Conservation (phyloP, 2,113 vertebrate genomes). For the Corythornis cristatus region DNA sequence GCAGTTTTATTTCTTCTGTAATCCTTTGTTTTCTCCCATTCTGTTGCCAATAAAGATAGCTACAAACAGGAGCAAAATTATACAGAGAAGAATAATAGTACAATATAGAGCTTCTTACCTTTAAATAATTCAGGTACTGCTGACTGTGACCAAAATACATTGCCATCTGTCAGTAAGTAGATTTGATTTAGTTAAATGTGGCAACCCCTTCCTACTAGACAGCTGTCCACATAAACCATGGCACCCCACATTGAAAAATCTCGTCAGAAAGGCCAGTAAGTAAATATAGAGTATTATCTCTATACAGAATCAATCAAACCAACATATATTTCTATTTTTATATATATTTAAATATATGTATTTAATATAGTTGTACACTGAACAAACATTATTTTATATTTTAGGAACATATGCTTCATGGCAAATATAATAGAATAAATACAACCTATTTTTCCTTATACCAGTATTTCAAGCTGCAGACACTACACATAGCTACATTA, state of each 20-base stretch:
- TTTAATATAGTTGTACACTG: neutral
- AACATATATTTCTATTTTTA: neutral
- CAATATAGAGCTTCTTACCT: neutral
- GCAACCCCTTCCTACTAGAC: neutral
- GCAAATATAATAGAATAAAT: neutral
- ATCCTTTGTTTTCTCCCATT: neutral
- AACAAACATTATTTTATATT: neutral
- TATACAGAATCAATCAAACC: neutral
- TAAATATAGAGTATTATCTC: neutral
- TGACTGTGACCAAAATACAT: neutral
- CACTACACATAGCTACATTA: neutral
- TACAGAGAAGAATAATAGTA: neutral
- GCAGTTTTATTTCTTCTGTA: neutral
- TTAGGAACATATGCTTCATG: neutral
- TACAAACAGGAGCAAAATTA: neutral
- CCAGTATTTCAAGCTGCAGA: neutral
- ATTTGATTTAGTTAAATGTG: constrained; percentile 8
- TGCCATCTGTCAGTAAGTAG: constrained; percentile 24
- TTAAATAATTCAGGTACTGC: constrained; percentile 23
- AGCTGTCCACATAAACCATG: neutral
- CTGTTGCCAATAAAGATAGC: neutral
- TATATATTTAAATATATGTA: neutral
- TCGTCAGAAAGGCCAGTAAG: neutral
- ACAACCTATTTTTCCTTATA: neutral
- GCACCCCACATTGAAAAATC: neutral